Base-by-base conservation (phyloP, 2,888 invertebrate species). In the Morpho helenor region DNA sequence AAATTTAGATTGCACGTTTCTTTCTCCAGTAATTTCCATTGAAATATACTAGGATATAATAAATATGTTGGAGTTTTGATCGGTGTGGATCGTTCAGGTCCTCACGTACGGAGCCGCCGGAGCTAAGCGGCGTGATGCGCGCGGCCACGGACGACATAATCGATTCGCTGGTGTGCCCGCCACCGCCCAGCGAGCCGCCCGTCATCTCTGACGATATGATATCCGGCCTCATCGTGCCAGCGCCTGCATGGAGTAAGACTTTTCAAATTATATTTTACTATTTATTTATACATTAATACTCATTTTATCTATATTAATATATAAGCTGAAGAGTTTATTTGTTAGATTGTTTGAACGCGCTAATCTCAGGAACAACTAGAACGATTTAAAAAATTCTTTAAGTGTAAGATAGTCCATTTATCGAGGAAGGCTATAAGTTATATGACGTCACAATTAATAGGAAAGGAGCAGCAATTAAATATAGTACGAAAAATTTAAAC, bases 171-270 rank as follows among this genome's bases (percentile, higher is more conserved):
- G 97, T 98, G 66, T 98, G 98, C 87, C 98, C 98, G 61, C 98
- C 98, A 61, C 98, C 99, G 62, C 98, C 99, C 56, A 94, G 95
- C 66, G 98, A 98, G 80, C 98, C 98, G 64, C 96, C 97, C 60
- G 95, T 96, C 80, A 96, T 97, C 88, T 96, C 96, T 76, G 98
- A 98, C 86, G 97, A 98, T 91, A 97, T 97, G 96, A 97, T 99
- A 80, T 97, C 97, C 64, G 97, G 97, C 62, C 94, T 99, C 78
- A 98, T 98, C 84, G 98, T 99, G 66, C 98, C 98, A 23, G 98
- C 98, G 56, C 99, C 98, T 58, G 97, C 97, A 81, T 96, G 96
- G 96, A 96, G 96, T 96, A 90, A 96, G 95, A 94, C 76, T 62
- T 57, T 39, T 3, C 8, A 42, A 43, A 43, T 44, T 8, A 16